Evolutionary conservation across 2,888 invertebrate genomes (phyloP).

Genomic region (Biston betularia): DNA sequence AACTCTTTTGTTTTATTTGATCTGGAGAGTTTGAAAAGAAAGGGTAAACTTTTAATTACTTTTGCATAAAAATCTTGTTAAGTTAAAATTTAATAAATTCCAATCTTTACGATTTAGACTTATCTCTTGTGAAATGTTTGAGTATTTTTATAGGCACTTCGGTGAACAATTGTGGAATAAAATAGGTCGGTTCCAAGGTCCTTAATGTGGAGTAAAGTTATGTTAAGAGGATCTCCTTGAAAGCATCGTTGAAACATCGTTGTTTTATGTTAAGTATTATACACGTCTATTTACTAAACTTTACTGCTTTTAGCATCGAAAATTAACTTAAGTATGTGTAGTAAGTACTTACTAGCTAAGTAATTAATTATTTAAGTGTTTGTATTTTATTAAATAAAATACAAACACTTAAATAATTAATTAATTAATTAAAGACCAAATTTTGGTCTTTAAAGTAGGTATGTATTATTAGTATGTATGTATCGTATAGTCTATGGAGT

Average conservation of each 20-base stretch:
- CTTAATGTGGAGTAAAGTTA: conserved; percentile 41
- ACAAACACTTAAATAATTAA: conserved; percentile 6
- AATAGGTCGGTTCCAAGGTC: conserved; percentile 37
- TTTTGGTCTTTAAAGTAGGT: neutral
- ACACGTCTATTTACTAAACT: conserved; percentile 34
- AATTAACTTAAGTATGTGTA: conserved; percentile 22
- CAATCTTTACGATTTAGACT: conserved; percentile 31
- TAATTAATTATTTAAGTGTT: conserved; percentile 10
- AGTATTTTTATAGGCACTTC: conserved; percentile 44
- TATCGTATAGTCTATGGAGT: too few relatives aligned
- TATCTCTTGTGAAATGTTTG: conserved; percentile 34
- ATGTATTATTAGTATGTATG: neutral
- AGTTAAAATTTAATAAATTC: conserved; percentile 38
- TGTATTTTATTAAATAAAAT: conserved; percentile 2
- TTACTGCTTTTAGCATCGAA: conserved; percentile 30
- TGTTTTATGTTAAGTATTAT: conserved; percentile 36
- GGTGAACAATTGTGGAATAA: conserved; percentile 39
- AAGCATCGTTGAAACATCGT: conserved; percentile 38
- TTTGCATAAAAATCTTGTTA: conserved; percentile 33
- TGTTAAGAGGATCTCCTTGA: conserved; percentile 44
- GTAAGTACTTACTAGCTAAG: conserved; percentile 13
- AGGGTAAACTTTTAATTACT: conserved; percentile 24
- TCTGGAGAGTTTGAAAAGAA: conserved; percentile 19
- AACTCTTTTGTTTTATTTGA: conserved; percentile 56
- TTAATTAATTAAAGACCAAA: too few relatives aligned